These are phyloP conservation scores for Drosophila seguyi DNA, from an alignment of 1,140 invertebrate species.

Conservation along the genomic window DNA sequence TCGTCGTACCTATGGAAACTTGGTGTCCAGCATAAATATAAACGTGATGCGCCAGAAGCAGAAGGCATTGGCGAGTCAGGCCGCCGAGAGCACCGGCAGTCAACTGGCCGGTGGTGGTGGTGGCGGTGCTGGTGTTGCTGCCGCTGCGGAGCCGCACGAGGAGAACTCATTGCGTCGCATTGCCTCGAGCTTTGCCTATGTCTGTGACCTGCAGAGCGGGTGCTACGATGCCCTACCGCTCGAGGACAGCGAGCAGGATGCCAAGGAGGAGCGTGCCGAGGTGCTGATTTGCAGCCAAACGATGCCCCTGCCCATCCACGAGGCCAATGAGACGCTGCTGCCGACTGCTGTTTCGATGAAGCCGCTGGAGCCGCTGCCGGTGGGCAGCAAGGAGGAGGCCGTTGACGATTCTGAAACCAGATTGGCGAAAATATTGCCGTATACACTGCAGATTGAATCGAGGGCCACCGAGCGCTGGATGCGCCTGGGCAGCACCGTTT, in stretches of 20 bases:
- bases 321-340: neutral
- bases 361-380: neutral
- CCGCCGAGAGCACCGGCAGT: neutral
- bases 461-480: conserved; percentile 61
- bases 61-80: neutral
- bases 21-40: conserved; percentile 53
- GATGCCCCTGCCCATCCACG: neutral
- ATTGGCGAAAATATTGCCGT: neutral
- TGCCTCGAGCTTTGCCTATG: conserved; percentile 62
- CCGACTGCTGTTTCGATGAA: fast-evolving
- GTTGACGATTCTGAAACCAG: neutral
- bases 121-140: too few species aligned
- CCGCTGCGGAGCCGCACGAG: neutral
- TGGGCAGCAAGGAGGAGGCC: too few species aligned
- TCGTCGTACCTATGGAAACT: conserved; percentile 60
- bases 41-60: conserved; percentile 32
- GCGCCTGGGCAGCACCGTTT: conserved; percentile 57
- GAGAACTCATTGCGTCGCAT: conserved; percentile 46
- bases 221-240: conserved; percentile 25
- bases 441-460: conserved; percentile 1
- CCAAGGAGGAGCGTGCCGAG: conserved; percentile 51
- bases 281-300: conserved; percentile 56
- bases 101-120: too few species aligned
- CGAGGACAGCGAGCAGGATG: conserved; percentile 62
- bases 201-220: conserved; percentile 36